Conservation (phyloP, 2,888 invertebrate genomes). For the Scaptomyza tumidula region DNA sequence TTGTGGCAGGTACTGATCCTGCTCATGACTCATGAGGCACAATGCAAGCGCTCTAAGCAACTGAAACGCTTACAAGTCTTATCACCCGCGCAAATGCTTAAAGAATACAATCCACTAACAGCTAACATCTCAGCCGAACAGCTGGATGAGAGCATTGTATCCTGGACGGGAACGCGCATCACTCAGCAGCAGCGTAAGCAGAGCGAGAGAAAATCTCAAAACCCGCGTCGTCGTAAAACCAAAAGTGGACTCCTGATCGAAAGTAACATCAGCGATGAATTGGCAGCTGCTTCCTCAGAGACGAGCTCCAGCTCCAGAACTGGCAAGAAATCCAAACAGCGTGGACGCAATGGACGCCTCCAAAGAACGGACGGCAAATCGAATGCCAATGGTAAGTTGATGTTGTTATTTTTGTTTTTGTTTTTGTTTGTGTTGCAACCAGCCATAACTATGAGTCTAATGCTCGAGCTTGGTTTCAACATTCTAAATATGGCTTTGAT, state of each 20-base stretch:
- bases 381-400: conserved; percentile 66
- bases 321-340: conserved; percentile 61
- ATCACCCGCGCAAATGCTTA: conserved; percentile 66
- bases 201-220: conserved; percentile 38
- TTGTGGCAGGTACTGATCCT: conserved; percentile 32
- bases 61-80: conserved; percentile 50
- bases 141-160: conserved; percentile 70
- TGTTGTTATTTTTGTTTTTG: background rate
- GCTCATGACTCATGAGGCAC: conserved; percentile 17
- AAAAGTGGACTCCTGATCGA: conserved; percentile 82
- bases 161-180: conserved; percentile 77
- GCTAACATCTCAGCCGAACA: conserved; percentile 56
- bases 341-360: conserved; percentile 74
- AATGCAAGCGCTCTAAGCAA: conserved; percentile 45
- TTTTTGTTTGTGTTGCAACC: background rate
- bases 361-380: conserved; percentile 57
- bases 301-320: conserved; percentile 16
- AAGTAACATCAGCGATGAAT: conserved; percentile 75
- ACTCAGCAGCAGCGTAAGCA: conserved; percentile 32
- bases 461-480: conserved; percentile 33
- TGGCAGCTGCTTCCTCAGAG: conserved; percentile 46
- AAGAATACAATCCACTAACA: conserved; percentile 52
- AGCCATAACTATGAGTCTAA: conserved; percentile 42
- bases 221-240: conserved; percentile 75
- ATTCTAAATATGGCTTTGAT: conserved; percentile 75